Evolutionary conservation across 1,140 invertebrate species (phyloP), one percentile per base, ranked within the genome.

Genomic region (Ganaspis sp.): DNA sequence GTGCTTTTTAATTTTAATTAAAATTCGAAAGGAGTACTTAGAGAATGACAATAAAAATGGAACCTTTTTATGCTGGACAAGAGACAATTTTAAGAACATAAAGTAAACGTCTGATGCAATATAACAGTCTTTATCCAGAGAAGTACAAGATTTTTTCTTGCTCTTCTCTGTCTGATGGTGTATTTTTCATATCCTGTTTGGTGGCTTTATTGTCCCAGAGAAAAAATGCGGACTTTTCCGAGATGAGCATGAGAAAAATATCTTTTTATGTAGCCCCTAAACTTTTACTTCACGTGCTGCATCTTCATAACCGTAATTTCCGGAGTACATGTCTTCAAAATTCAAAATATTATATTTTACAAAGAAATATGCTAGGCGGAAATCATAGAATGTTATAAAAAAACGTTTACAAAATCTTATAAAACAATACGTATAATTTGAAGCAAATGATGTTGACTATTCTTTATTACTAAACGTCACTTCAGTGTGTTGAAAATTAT

Each of bases 161-260:
- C 12, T 15, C n/a, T 64, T 64, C 23, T 26, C 4, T 23, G 9
- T 15, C 54, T 58, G 23, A 58, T 29, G 11, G 26, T 64, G 26
- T 4, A 64, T 64, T 64, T 64, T 64, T 64, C 58, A 64, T 64
- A 26, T 64, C 58, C 58, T 64, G 58, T 26, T n/a, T 49, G 11
- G 21, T 64, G 12, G 58, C 58, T 34, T 64, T 64, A 34, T 64
- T 64, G 23, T 64, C 23, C 58, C 15, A 64, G 15, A 26, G 15
- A 34, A 64, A 29, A 29, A 49, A 49, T n/a, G n/a, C 12, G 26
- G 23, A 64, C 23, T 34, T 29, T 64, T 12, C 23, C 23, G 15
- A n/a, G 23, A 29, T 29, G 15, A 29, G 58, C 58, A 29, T 64
- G 23, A 29, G 58, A 64, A 29, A 64, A 64, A 26, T 17, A 29